Evolutionary conservation across 2,888 invertebrate genomes (phyloP), one percentile per base, ranked within the genome.

Genomic region (Caenorhabditis virilis): DNA sequence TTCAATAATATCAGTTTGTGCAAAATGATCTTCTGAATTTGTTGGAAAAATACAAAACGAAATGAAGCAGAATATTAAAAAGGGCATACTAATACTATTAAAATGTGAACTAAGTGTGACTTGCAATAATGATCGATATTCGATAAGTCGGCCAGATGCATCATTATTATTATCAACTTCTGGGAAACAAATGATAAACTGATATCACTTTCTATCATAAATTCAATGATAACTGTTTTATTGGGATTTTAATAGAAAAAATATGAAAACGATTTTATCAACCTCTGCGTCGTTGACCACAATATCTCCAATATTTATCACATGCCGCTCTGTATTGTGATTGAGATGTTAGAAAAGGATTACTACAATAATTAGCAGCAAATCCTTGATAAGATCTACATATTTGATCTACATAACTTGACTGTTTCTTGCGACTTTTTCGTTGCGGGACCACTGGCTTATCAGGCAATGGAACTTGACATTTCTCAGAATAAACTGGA

Each of bases 401-500:
- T 11, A 75, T 25, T 49, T 65, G 58, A 30, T 67, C 54, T 15
- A 72, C 61, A 0, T 63, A 58, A n/a, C 65, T 53, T 11, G 49
- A 47, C 2, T 52, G 50, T 16, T 57, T 52, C 13, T 49, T 53
- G 1, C 58, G 46, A 11, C 65, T 59, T 39, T 72, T 73, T 22
- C 65, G 45, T 42, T 69, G 66, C 9, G 80, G 80, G 2, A 78
- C 69, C 1, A 80, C 75, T 30, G 80, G 79, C 23, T 75, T 66
- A 15, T 79, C 80, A 6, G 80, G 80, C 4, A 79, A 64, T 0
- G 80, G 74, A 7, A 79, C 67, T 38, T 76, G 69, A 42, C 79
- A 79, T 11, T 73, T 69, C 16, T 79, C 79, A 4, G 78, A 78
- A 61, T 80, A 80, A 42, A 80, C 72, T 2, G 79, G 80, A 45